Percentiles rank a stretch among this genome's conserved stretches.
phyloP scores from a whole-genome alignment of 1,140 invertebrate genomes.

The Parapsyche elsis region DNA sequence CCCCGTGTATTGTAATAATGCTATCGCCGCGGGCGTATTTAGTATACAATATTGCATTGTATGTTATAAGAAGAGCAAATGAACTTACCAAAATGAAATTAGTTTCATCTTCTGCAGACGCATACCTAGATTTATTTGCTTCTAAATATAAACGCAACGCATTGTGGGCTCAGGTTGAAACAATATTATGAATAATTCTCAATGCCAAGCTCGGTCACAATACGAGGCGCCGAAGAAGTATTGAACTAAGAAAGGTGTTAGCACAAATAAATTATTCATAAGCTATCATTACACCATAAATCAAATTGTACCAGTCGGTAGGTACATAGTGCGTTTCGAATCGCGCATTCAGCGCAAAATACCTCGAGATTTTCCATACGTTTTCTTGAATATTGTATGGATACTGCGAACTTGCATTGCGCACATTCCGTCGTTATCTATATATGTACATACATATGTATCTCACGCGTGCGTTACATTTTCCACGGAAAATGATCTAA shows the following conservation, averaged over 20 bases:
- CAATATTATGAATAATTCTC: conserved; percentile 21
- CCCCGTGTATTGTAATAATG: too few species aligned
- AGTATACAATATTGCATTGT: too few species aligned
- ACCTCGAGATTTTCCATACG: background rate
- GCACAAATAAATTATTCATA: conserved; percentile 31
- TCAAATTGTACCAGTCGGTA: background rate
- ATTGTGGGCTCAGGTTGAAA: background rate
- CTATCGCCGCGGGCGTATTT: too few species aligned
- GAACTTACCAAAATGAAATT: too few species aligned
- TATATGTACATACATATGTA: background rate
- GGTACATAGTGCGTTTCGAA: background rate
- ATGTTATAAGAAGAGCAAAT: too few species aligned
- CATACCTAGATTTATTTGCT: too few species aligned
- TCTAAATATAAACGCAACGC: background rate
- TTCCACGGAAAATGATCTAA: background rate
- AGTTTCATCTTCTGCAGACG: too few species aligned
- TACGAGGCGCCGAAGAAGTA: conserved; percentile 19
- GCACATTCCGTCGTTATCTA: background rate
- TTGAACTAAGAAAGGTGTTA: conserved; percentile 32
- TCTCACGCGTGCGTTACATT: background rate
- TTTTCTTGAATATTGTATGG: background rate
- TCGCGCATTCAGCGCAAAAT: background rate
- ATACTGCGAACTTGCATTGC: background rate
- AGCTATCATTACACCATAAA: conserved; percentile 28
- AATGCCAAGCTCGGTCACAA: background rate